Conservation (phyloP, 2,113 vertebrate species). For the Chionomys nivalis region DNA sequence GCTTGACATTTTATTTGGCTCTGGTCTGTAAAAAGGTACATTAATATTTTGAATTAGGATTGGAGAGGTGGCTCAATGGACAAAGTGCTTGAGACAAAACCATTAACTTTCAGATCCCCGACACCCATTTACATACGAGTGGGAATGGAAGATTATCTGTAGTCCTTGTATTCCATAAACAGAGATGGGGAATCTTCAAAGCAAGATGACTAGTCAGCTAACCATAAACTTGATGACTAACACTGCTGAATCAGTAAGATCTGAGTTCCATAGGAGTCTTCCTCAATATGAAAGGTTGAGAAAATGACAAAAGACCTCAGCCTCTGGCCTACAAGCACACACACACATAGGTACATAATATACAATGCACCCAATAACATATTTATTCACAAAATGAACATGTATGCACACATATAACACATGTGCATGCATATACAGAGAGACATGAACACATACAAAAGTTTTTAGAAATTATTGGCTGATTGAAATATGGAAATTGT, state of each 20-base stretch:
- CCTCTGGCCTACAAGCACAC: not conserved
- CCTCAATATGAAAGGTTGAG: not conserved
- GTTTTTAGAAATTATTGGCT: not conserved
- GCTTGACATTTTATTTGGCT: not conserved
- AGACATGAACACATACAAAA: not conserved
- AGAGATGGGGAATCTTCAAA: not conserved
- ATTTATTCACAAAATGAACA: not conserved
- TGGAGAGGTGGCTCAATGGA: no score
- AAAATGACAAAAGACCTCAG: not conserved
- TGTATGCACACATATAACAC: not conserved
- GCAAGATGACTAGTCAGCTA: not conserved
- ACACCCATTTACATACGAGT: not conserved
- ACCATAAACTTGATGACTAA: not conserved
- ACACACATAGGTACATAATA: not conserved
- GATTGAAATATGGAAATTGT: not conserved
- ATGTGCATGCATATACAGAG: not conserved
- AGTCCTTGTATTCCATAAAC: not conserved
- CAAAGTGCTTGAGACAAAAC: not conserved
- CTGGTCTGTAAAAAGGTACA: not conserved
- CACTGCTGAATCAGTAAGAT: not conserved
- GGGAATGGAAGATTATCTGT: not conserved
- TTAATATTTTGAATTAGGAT: not conserved
- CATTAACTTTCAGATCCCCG: not conserved
- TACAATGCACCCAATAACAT: not conserved
- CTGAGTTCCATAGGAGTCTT: not conserved